These are phyloP conservation scores for Nomada ferruginata DNA, from an alignment of 2,888 invertebrate genomes.

Conservation along the genomic window DNA sequence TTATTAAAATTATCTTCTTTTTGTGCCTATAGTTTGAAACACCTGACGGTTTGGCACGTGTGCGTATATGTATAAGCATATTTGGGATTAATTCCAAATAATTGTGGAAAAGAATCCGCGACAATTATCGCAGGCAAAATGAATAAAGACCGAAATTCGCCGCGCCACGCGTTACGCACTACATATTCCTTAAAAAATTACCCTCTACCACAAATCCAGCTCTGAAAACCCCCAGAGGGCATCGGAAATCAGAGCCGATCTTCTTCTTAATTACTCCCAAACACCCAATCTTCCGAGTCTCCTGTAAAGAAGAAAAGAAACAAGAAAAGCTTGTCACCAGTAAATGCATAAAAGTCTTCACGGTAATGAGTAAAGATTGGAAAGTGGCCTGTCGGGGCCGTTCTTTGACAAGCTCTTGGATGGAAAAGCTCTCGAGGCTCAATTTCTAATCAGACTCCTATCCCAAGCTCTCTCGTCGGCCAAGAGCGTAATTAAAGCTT, in stretches of 20 bases:
- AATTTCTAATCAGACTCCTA: constrained; percentile 47
- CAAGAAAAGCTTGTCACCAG: background rate
- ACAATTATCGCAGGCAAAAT: too few relatives aligned
- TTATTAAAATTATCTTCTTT: too few relatives aligned
- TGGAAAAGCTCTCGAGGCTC: constrained; percentile 27
- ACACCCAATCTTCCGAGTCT: background rate
- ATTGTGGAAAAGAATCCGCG: too few relatives aligned
- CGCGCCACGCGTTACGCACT: too few relatives aligned
- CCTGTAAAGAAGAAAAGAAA: background rate
- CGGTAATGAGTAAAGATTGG: background rate
- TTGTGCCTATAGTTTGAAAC: too few relatives aligned
- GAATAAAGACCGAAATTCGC: too few relatives aligned
- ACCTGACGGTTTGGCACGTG: too few relatives aligned
- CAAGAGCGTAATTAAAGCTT: constrained; percentile 44
- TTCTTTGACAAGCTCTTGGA: background rate
- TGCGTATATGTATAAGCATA: too few relatives aligned
- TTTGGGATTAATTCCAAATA: too few relatives aligned
- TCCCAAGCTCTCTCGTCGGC: constrained; percentile 21
- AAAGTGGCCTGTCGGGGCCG: background rate
- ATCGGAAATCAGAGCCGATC: background rate
- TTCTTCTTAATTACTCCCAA: background rate
- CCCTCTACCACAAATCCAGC: too few relatives aligned
- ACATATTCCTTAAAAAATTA: too few relatives aligned
- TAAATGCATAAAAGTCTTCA: background rate
- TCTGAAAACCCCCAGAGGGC: too few relatives aligned